These are phyloP conservation scores for Alca torda DNA, from an alignment of 2,797 vertebrate genomes.

Conservation along the genomic window DNA sequence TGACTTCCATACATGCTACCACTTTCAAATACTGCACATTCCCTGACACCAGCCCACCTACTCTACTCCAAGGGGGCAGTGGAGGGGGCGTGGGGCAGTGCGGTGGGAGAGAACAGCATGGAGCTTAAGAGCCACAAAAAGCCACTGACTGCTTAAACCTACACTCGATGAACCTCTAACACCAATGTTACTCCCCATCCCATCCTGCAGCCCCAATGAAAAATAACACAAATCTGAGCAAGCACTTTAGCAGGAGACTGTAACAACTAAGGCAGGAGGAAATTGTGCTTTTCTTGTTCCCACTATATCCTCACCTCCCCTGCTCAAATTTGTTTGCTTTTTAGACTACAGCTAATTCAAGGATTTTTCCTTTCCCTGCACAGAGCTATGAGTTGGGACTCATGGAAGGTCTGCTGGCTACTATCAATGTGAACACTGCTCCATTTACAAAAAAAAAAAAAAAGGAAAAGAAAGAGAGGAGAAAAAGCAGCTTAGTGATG, in stretches of 20 bases:
- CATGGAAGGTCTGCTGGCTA: not conserved
- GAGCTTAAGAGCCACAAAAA: not conserved
- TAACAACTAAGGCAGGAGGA: not conserved
- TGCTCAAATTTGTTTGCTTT: not conserved
- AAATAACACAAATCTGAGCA: not conserved
- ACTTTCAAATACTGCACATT: not conserved
- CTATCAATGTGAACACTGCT: not conserved
- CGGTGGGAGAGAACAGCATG: accelerated
- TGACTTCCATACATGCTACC: not conserved
- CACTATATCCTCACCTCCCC: not conserved
- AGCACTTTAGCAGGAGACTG: not conserved
- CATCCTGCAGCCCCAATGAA: not conserved
- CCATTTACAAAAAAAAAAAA: not conserved
- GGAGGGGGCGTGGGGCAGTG: no score
- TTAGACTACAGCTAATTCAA: not conserved
- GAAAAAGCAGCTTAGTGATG: not conserved
- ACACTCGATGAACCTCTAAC: not conserved
- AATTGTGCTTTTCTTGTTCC: not conserved
- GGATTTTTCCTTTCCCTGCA: not conserved
- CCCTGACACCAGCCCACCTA: not conserved
- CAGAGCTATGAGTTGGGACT: not conserved
- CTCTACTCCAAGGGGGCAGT: not conserved
- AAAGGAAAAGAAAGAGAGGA: not conserved
- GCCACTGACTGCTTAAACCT: not conserved
- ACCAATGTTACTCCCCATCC: not conserved